Percentiles rank a stretch among this genome's conserved stretches.
phyloP scores from a whole-genome alignment of 2,113 vertebrate genomes.

The Poeciliopsis occidentalis region DNA sequence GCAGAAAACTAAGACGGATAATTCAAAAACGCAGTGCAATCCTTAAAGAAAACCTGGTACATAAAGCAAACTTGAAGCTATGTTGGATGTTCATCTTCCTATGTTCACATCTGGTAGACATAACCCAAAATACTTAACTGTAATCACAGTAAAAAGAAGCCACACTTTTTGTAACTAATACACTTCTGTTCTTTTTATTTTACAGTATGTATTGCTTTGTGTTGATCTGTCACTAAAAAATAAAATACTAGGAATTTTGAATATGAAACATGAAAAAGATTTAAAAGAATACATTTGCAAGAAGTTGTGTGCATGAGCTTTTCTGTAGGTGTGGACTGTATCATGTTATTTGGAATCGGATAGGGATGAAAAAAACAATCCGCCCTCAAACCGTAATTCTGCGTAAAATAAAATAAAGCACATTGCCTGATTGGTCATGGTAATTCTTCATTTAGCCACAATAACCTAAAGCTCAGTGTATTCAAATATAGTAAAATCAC shows the following conservation, averaged over 20 bases:
- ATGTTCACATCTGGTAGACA: no score
- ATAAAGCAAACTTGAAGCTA: no score
- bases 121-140: no score
- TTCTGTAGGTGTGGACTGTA: slow-evolving; percentile 70
- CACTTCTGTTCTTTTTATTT: slow-evolving; percentile 24
- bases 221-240: neutral
- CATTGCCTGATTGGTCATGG: slow-evolving; percentile 80
- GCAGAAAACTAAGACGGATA: no score
- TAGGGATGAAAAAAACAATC: slow-evolving; percentile 74
- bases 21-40: no score
- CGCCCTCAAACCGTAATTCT: slow-evolving; percentile 65
- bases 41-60: no score
- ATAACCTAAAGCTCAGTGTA: slow-evolving; percentile 64
- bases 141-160: neutral
- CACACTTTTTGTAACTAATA: neutral
- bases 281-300: slow-evolving; percentile 10
- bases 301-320: slow-evolving; percentile 48
- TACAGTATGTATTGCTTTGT: neutral
- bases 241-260: neutral
- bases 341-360: slow-evolving; percentile 67
- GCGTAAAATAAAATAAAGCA: slow-evolving; percentile 72
- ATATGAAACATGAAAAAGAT: neutral
- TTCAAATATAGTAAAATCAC: slow-evolving; percentile 65
- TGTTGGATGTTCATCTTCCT: no score
- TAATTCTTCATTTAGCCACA: slow-evolving; percentile 76